These are phyloP conservation scores for Amorpha juglandis DNA, from an alignment of 2,888 invertebrate species.

Conservation along the genomic window DNA sequence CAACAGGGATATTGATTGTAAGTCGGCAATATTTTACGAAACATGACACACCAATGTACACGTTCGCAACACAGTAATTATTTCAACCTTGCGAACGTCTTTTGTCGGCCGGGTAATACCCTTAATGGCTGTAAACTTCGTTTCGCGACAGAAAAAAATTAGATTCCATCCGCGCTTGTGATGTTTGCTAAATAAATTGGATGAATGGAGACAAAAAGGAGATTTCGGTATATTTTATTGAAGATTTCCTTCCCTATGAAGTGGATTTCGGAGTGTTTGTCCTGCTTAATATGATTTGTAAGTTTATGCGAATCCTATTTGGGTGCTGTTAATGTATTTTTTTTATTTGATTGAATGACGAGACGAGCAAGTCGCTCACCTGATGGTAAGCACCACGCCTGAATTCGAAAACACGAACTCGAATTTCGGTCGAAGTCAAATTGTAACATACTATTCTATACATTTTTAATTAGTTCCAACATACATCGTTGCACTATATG, in stretches of 20 bases:
- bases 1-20: conserved; percentile 31
- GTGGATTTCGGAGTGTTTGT: not conserved
- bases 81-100: conserved; percentile 44
- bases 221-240: conserved; percentile 5
- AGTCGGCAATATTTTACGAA: conserved; percentile 46
- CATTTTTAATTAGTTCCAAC: too few relatives aligned
- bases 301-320: too few relatives aligned
- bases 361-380: too few relatives aligned
- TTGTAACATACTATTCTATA: too few relatives aligned
- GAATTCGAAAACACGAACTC: too few relatives aligned
- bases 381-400: too few relatives aligned
- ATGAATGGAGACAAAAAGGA: conserved; percentile 25
- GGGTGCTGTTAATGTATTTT: too few relatives aligned
- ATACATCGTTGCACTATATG: too few relatives aligned
- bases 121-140: conserved; percentile 33
- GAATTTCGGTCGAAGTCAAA: too few relatives aligned
- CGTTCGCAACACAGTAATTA: conserved; percentile 42
- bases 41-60: conserved; percentile 33
- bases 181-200: conserved; percentile 31
- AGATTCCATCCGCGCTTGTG: conserved; percentile 24
- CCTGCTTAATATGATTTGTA: too few relatives aligned
- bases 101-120: conserved; percentile 43
- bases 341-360: too few relatives aligned
- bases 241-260: conserved; percentile 17
- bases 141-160: conserved; percentile 30